These are phyloP conservation scores for Sicus ferrugineus DNA, from an alignment of 2,888 invertebrate genomes.

Conservation along the genomic window DNA sequence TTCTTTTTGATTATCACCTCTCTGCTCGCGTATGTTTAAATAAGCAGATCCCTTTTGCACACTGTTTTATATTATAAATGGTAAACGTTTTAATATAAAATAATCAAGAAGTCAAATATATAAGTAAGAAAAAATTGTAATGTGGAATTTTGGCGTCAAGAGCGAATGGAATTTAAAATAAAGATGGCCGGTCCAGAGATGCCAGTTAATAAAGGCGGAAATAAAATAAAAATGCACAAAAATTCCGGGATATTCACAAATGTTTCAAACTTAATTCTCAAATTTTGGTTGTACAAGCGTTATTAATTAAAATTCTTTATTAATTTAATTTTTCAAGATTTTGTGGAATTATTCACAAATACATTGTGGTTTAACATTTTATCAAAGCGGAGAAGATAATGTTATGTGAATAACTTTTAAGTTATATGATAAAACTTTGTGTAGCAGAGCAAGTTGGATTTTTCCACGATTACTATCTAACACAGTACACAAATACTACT, in stretches of 20 bases:
- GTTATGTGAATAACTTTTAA: too few species aligned
- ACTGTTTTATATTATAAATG: not conserved
- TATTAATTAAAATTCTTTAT: too few species aligned
- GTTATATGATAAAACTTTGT: too few species aligned
- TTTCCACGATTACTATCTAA: too few species aligned
- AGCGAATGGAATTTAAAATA: slow-evolving; percentile 26
- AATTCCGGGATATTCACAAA: slow-evolving; percentile 1
- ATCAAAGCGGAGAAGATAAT: too few species aligned
- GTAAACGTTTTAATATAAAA: slow-evolving; percentile 4
- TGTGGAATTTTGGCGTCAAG: slow-evolving; percentile 23
- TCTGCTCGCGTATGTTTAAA: not conserved
- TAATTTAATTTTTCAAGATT: too few species aligned
- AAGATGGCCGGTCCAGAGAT: slow-evolving; percentile 15
- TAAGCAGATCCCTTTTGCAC: not conserved
- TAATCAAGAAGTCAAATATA: slow-evolving; percentile 19
- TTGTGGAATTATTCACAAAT: too few species aligned
- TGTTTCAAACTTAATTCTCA: too few species aligned
- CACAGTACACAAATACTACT: too few species aligned
- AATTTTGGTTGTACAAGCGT: too few species aligned
- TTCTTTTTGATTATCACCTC: not conserved
- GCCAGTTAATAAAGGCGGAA: not conserved
- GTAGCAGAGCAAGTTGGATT: too few species aligned
- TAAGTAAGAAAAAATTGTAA: slow-evolving; percentile 23
- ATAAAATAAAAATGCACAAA: not conserved
- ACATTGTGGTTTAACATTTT: too few species aligned